Percentiles rank a stretch among this genome's conserved stretches.
Evolutionary conservation across 2,888 invertebrate species (phyloP).

Genomic region (Drosophila antonietae): DNA sequence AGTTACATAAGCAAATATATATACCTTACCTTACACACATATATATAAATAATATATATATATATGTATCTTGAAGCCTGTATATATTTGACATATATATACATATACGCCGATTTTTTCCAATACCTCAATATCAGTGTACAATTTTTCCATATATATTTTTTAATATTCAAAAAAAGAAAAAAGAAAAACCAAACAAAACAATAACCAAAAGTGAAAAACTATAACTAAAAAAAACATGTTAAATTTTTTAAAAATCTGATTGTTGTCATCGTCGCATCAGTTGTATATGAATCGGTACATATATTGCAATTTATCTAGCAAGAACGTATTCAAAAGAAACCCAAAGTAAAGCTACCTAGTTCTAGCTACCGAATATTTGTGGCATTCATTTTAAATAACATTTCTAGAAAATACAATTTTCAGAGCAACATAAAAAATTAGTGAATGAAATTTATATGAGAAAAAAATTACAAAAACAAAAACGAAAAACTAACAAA

Average conservation of each 20-base stretch:
- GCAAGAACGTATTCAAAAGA: slow-evolving; percentile 26
- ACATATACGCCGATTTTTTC: slow-evolving; percentile 77
- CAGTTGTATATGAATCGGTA: slow-evolving; percentile 52
- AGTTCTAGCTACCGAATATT: slow-evolving; percentile 48
- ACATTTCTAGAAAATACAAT: slow-evolving; percentile 57
- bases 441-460: slow-evolving; percentile 56
- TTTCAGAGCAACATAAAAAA: slow-evolving; percentile 54
- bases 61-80: slow-evolving; percentile 37
- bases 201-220: slow-evolving; percentile 30
- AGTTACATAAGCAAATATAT: slow-evolving; percentile 48
- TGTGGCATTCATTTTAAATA: slow-evolving; percentile 54
- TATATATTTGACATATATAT: slow-evolving; percentile 53
- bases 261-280: slow-evolving; percentile 74
- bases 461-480: not conserved
- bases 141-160: slow-evolving; percentile 77
- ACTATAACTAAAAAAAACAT: slow-evolving; percentile 23
- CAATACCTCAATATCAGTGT: slow-evolving; percentile 79
- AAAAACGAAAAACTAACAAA: slow-evolving; percentile 41
- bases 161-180: slow-evolving; percentile 60
- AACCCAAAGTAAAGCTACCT: slow-evolving; percentile 33
- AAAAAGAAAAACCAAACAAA: slow-evolving; percentile 21
- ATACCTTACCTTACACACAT: slow-evolving; percentile 27
- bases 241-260: slow-evolving; percentile 70
- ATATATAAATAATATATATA: slow-evolving; percentile 16
- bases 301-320: slow-evolving; percentile 58